Evolutionary conservation across 2,797 vertebrate species (phyloP).

Genomic region (Gallirallus australis): DNA sequence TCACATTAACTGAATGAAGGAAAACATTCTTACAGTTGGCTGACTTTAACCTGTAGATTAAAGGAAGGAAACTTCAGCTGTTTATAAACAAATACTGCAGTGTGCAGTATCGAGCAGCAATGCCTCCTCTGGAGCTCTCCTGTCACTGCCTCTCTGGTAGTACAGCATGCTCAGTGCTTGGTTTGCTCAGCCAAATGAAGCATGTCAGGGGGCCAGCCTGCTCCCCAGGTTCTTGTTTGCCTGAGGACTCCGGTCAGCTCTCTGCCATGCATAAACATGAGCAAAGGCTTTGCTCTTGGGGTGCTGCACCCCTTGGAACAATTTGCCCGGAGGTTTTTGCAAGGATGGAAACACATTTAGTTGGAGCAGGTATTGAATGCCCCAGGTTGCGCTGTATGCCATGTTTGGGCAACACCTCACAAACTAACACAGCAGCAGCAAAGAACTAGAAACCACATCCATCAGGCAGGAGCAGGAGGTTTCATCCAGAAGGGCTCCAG

Average conservation of each 20-base stretch:
- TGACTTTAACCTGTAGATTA: background rate
- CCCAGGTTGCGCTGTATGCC: accelerated
- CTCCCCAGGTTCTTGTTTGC: background rate
- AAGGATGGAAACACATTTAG: background rate
- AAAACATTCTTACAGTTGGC: background rate
- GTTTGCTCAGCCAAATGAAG: background rate
- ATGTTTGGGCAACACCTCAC: background rate
- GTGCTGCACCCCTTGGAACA: background rate
- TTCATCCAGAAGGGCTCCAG: background rate
- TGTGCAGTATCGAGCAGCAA: background rate
- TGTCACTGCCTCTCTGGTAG: background rate
- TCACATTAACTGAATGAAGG: background rate
- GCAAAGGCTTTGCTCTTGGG: background rate
- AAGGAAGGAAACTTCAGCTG: background rate
- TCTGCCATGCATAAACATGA: background rate
- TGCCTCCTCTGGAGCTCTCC: background rate
- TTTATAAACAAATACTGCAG: accelerated
- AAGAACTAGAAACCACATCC: background rate
- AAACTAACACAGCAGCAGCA: background rate
- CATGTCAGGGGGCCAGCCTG: accelerated
- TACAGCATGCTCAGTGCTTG: accelerated
- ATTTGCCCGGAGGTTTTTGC: background rate
- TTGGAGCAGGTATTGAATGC: background rate
- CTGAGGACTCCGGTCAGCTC: background rate
- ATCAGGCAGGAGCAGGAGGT: accelerated